Conservation (phyloP, 2,888 invertebrate species). For the Napeogenes sylphis region DNA sequence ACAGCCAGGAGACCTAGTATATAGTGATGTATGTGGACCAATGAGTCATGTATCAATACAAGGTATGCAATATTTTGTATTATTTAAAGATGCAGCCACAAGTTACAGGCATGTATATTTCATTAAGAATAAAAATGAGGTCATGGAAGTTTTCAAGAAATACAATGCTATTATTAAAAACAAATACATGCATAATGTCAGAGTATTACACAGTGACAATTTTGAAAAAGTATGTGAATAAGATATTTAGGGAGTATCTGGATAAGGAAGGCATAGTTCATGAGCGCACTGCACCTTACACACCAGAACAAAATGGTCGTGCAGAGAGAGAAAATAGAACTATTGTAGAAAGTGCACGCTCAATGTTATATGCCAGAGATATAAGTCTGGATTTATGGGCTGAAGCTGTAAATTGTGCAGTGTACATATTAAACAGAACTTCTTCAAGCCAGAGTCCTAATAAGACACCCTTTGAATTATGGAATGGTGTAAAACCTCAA, state of each 20-base stretch:
- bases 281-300: conserved; percentile 39
- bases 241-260: conserved; percentile 30
- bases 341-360: too few species aligned
- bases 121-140: conserved; percentile 35
- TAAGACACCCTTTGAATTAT: conserved; percentile 35
- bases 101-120: conserved; percentile 29
- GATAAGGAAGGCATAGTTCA: conserved; percentile 33
- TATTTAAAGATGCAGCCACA: conserved; percentile 25
- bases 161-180: conserved; percentile 33
- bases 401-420: conserved; percentile 41
- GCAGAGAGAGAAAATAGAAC: conserved; percentile 42
- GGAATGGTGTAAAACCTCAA: conserved; percentile 24
- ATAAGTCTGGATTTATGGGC: conserved; percentile 31
- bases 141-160: conserved; percentile 31
- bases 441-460: conserved; percentile 29
- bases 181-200: conserved; percentile 30
- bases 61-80: conserved; percentile 25
- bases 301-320: conserved; percentile 41
- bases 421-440: conserved; percentile 39
- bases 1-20: conserved; percentile 18
- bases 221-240: conserved; percentile 33
- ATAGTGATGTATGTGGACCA: conserved; percentile 26
- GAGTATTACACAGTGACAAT: conserved; percentile 36
- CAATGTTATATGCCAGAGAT: too few species aligned
- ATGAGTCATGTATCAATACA: conserved; percentile 14